Base-by-base conservation (phyloP, 2,888 invertebrate genomes). In the Monochamus alternatus region DNA sequence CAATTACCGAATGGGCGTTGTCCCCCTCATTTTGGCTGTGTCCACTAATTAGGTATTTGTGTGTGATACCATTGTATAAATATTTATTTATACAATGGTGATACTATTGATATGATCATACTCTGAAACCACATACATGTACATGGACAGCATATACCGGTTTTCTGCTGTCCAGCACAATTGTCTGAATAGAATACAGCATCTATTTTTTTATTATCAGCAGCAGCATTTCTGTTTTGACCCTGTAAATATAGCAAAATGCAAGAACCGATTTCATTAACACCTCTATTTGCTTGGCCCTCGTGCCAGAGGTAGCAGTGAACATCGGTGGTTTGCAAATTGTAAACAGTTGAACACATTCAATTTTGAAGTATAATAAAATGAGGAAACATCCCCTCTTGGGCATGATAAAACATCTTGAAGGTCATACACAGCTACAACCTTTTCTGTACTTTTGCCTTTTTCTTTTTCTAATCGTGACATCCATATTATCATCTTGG, bases 231-330 rank as follows among this genome's bases (percentile, higher is more conserved):
- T 22, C 22, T 22, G 22, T 1, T 22, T 22, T 22, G 22, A 22
- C 22, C 22, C 22, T 22, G 22, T 22, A 22, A 22, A 22, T 22
- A 22, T 22, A 22, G 22, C 0, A 22, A 22, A 22, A 22, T 22
- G 22, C 22, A 22, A 22, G 84, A 84, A 12, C 80, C 87, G 68
- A 87, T 83, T 77, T 86, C 86, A 64, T 84, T 84, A 8, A 82
- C 83, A 75, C 86, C 87, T 78, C 86, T 81, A 62, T 85, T 78
- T 1, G 83, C 86, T 38, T 84, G 22, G 4, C 83, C 80, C 73
- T 88, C 85, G 70, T 87, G 83, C 86, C 87, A 87, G 43, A 87
- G 79, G 78, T 82, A 86, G 76, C 85, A 76, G 44, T 84, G 80
- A 30, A 79, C 81, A 47, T 22, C 22, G 22, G 22, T 22, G 22